Evolutionary conservation across 2,888 invertebrate genomes (phyloP), one percentile per base, ranked within the genome.

Genomic region (Sesia bembeciformis): DNA sequence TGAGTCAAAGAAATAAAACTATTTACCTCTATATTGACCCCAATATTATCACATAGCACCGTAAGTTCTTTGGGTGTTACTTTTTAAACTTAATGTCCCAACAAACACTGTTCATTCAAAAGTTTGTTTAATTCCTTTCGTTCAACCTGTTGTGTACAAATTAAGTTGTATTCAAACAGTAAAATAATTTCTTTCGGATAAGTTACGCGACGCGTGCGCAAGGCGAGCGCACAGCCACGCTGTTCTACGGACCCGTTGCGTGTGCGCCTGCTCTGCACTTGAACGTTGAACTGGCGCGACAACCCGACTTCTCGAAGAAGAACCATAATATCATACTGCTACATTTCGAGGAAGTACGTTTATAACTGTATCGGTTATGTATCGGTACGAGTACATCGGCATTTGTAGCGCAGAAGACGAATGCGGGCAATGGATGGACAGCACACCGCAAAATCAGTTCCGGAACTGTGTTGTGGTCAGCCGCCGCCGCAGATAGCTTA

Each of bases 211-310:
- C 60, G 62, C 67, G 57, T 62, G 65, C 65, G 67, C 70, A 63
- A 54, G 58, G 62, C 70, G 70, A 57, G 60, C 72, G 77, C 76
- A 78, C 81, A 73, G 68, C 79, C 76, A 74, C 72, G 74, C 75
- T 66, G 70, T 67, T 61, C 63, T 67, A 69, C 78, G 68, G 75
- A 69, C 78, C 74, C 74, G 75, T 67, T 67, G 69, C 77, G 75
- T 83, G 80, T 86, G 85, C 84, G 84, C 63, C 67, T 64, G 78
- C 79, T 78, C 75, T 81, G 84, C 83, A 83, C 83, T 81, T 85
- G 82, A 84, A 74, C 85, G 77, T 81, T 82, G 84, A 85, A 86
- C 86, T 81, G 79, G 72, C 77, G 67, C 68, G 72, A 51, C 66
- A 70, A 83, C 73, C 74, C 84, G 73, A 43, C 74, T 74, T 57